These are phyloP conservation scores for Rachycentron canadum DNA, from an alignment of 2,797 vertebrate species.

Conservation along the genomic window DNA sequence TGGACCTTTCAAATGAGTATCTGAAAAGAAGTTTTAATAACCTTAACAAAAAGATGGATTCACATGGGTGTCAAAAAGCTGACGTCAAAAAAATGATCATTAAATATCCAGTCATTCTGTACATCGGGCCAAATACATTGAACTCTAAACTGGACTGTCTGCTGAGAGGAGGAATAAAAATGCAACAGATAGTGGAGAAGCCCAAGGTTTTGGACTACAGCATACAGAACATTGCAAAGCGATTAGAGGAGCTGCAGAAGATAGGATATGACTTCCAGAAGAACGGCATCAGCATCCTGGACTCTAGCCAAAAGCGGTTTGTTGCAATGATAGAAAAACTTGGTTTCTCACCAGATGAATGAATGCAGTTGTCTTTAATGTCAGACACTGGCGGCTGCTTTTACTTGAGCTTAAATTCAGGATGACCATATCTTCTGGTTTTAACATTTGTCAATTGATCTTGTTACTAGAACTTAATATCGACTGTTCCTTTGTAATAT, in stretches of 20 bases:
- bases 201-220: conserved; percentile 86
- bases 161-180: conserved; percentile 77
- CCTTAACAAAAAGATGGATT: conserved; percentile 77
- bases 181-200: conserved; percentile 81
- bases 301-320: conserved; percentile 83
- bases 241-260: conserved; percentile 76
- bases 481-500: background rate
- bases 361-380: conserved; percentile 12
- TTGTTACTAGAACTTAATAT: background rate
- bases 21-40: conserved; percentile 80
- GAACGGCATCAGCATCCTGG: conserved; percentile 81
- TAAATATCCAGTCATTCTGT: conserved; percentile 78
- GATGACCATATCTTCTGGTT: background rate
- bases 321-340: conserved; percentile 82
- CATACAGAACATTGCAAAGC: conserved; percentile 76
- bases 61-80: conserved; percentile 69
- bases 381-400: background rate
- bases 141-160: conserved; percentile 86
- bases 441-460: background rate
- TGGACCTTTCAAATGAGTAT: conserved; percentile 85
- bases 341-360: background rate
- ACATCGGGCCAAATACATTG: conserved; percentile 77
- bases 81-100: conserved; percentile 79
- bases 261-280: conserved; percentile 84
- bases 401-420: background rate